Base-by-base conservation (phyloP, 1,140 invertebrate species). In the Triops cancriformis region DNA sequence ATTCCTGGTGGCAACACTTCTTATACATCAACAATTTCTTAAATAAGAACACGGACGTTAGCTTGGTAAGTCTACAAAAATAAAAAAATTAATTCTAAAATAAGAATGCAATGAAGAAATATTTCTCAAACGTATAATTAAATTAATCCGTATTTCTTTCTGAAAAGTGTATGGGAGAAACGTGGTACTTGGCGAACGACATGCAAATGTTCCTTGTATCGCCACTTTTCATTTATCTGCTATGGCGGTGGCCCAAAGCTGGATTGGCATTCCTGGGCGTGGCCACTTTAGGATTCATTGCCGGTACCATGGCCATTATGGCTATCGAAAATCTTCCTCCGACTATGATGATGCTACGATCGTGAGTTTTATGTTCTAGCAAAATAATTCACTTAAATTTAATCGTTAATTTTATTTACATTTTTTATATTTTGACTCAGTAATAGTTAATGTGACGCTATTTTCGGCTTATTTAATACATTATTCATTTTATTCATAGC, bases 121-220 rank as follows among this genome's bases (percentile, higher is more conserved):
- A 45, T 1, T 12, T 2, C 3, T 45, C 1, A 45, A 11, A 11
- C 4, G 0, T 45, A 0, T 12, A 18, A 11, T 45, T 10, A 7
- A 45, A 45, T 10, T 45, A 45, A 45, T 45, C 18, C 43, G 18
- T 45, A 7, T 45, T 45, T 45, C 18, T 64, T 5, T 18, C 14
- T 64, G 23, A 64, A 14, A 72, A 94, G 93, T 94, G 93, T 81
- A 86, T 93, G 84, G 89, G 89, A 12, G 93, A 92, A 90, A 90
- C 90, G 28, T 95, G 93, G 93, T 94, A 93, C 81, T 81, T 95
- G 72, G 89, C 93, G 18, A 89, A 89, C 78, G 93, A 95, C 82
- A 93, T 92, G 88, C 92, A 94, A 84, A 92, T 91, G 81, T 94
- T 90, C 81, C 81, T 90, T 6, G 82, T 93, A 2, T 91, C 92